phyloP scores from a whole-genome alignment of 2,888 invertebrate species.

The Tiliacea citrago region DNA sequence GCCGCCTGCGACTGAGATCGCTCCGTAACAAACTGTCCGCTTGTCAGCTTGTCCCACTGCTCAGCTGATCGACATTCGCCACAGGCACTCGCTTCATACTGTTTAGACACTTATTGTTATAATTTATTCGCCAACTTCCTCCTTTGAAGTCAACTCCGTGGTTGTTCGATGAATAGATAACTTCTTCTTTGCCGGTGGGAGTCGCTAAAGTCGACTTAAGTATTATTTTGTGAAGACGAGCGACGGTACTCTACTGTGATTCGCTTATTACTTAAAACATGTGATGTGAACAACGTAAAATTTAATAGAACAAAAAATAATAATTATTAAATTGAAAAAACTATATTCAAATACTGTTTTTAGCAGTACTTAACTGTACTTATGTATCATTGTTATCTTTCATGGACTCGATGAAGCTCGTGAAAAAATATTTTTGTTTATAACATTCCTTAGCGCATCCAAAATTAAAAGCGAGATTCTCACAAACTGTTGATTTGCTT shows the following conservation, averaged over 20 bases:
- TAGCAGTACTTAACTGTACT: too few species aligned
- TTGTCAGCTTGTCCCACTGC: background rate
- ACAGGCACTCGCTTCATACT: constrained; percentile 33
- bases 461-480: background rate
- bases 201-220: background rate
- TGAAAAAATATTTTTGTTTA: background rate
- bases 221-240: constrained; percentile 12
- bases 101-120: constrained; percentile 45
- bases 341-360: background rate
- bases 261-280: background rate
- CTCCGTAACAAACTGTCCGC: background rate
- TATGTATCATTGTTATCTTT: background rate
- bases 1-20: background rate
- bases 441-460: background rate
- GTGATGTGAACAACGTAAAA: too few species aligned
- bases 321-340: too few species aligned
- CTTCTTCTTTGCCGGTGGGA: constrained; percentile 11
- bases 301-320: too few species aligned
- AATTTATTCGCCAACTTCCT: constrained; percentile 35
- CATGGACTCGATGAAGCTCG: background rate
- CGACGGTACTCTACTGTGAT: background rate
- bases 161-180: constrained; percentile 31
- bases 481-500: background rate
- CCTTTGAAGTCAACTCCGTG: constrained; percentile 5
- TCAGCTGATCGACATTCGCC: constrained; percentile 1